Percentiles rank a stretch among this genome's conserved stretches.
phyloP scores from a whole-genome alignment of 2,797 vertebrate genomes.

The Melanotaenia nigrans region DNA sequence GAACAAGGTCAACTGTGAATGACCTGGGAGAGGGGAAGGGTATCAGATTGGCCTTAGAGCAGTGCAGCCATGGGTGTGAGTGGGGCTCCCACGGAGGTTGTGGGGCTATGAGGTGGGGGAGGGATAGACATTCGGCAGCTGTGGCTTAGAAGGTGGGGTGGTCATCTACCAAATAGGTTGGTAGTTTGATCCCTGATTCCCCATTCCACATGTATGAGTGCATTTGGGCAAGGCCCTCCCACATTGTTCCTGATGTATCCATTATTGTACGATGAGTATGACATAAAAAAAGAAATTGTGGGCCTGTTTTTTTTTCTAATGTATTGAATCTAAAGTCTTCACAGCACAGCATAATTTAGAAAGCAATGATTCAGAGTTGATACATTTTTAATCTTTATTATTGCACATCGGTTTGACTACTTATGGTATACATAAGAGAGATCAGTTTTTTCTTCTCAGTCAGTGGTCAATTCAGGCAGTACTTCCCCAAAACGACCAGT shows the following conservation, averaged over 20 bases:
- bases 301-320: background rate
- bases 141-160: background rate
- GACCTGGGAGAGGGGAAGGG: background rate
- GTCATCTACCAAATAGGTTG: background rate
- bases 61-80: background rate
- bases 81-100: background rate
- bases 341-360: no score
- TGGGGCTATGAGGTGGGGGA: background rate
- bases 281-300: background rate
- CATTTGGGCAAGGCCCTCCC: background rate
- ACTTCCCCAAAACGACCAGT: no score
- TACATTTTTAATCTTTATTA: no score
- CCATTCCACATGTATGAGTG: background rate
- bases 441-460: no score
- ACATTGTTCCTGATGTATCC: background rate
- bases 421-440: no score
- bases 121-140: background rate
- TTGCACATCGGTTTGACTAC: no score
- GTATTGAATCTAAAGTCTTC: no score
- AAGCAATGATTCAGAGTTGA: no score
- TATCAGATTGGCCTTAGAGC: background rate
- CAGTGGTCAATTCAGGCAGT: no score
- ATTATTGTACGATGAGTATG: background rate
- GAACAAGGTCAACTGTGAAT: background rate
- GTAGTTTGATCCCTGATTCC: background rate